Percentiles rank a stretch among this genome's conserved stretches.
Conservation (phyloP, 2,797 vertebrate genomes). For the Aphelocoma californica region DNA sequence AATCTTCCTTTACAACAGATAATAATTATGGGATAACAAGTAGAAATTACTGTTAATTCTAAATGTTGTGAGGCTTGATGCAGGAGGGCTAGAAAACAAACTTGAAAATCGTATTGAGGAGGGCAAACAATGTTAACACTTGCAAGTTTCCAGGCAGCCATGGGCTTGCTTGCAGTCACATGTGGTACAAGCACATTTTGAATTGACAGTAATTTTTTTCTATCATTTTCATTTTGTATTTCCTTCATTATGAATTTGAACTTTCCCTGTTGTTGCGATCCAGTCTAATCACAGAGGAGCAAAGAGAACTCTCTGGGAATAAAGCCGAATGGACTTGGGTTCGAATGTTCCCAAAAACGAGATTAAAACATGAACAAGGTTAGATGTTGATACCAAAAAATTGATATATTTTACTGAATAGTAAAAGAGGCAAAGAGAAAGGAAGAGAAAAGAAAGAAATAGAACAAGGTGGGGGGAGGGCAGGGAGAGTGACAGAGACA, state of each 20-base stretch:
- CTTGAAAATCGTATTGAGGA: neutral
- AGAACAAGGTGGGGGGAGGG: neutral
- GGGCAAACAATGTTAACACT: neutral
- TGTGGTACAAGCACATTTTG: neutral
- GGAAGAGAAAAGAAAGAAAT: neutral
- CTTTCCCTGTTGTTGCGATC: neutral
- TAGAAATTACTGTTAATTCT: neutral
- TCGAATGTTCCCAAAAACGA: accelerated
- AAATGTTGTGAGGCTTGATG: neutral
- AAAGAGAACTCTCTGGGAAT: neutral
- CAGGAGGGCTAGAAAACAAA: neutral
- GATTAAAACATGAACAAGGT: neutral
- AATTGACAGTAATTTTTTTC: neutral
- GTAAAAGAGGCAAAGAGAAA: neutral
- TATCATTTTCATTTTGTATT: neutral
- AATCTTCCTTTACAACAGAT: neutral
- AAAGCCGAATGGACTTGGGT: neutral
- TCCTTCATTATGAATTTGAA: neutral
- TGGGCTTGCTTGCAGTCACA: neutral
- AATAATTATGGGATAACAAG: neutral
- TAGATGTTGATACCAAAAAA: neutral
- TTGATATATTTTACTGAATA: neutral
- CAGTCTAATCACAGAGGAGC: neutral
- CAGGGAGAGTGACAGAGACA: neutral
- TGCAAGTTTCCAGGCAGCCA: neutral